Evolutionary conservation across 2,888 invertebrate species (phyloP).

Genomic region (Oithona nana): DNA sequence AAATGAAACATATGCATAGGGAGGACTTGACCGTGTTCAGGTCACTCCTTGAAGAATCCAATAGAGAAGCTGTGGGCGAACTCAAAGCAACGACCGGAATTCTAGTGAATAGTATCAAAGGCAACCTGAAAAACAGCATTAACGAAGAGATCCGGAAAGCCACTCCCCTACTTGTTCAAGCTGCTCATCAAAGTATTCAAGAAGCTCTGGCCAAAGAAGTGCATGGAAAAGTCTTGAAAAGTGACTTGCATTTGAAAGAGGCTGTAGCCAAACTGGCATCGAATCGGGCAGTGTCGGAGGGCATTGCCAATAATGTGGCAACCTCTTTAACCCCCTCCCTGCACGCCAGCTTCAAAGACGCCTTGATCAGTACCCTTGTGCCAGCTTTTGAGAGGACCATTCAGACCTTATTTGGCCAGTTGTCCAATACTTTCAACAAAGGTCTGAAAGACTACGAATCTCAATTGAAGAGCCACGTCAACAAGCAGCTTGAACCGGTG

Average conservation of each 20-base stretch:
- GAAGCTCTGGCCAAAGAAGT: background rate
- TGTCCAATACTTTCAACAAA: slow-evolving; percentile 64
- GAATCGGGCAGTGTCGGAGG: slow-evolving; percentile 48
- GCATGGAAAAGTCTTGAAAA: background rate
- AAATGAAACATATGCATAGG: background rate
- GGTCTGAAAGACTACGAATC: slow-evolving; percentile 79
- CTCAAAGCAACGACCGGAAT: background rate
- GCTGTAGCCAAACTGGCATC: slow-evolving; percentile 15
- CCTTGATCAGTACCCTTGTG: slow-evolving; percentile 51
- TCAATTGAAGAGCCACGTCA: slow-evolving; percentile 4
- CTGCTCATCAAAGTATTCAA: background rate
- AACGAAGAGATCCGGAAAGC: slow-evolving; percentile 3
- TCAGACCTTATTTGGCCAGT: slow-evolving; percentile 65
- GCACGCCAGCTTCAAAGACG: slow-evolving; percentile 54
- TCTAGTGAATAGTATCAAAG: background rate
- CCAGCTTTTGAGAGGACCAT: slow-evolving; percentile 74
- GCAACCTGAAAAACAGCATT: background rate
- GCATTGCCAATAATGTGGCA: slow-evolving; percentile 46
- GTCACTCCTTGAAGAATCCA: background rate
- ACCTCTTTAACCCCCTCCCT: slow-evolving; percentile 50
- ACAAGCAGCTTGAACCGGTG: background rate
- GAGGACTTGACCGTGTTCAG: background rate
- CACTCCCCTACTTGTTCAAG: background rate
- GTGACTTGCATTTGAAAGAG: background rate
- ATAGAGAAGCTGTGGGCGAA: background rate